phyloP scores from a whole-genome alignment of 2,113 vertebrate genomes.

The Vombatus ursinus region DNA sequence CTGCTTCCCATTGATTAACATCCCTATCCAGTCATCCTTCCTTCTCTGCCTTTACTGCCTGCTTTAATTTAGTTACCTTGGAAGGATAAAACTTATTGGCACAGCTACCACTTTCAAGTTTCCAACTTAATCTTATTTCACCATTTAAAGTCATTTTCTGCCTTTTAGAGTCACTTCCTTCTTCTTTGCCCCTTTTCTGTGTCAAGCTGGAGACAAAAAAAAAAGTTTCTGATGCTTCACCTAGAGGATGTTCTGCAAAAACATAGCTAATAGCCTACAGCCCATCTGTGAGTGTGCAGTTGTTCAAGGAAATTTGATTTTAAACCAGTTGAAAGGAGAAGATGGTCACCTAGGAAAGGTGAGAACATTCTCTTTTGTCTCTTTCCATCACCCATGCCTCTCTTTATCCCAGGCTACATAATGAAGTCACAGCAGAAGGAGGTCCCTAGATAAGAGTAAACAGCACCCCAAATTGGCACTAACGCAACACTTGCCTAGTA shows the following conservation, averaged over 20 bases:
- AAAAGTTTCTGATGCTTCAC: not conserved
- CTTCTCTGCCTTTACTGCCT: not conserved
- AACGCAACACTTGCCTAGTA: not conserved
- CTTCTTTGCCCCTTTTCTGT: not conserved
- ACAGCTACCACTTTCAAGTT: not conserved
- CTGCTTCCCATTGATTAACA: not conserved
- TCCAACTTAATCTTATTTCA: not conserved
- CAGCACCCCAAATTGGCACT: not conserved
- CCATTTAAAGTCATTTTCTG: constrained; percentile 14
- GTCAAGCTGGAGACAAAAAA: not conserved
- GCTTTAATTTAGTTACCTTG: not conserved
- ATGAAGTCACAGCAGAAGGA: not conserved
- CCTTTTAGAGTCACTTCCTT: not conserved
- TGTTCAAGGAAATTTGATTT: not conserved
- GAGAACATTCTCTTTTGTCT: not conserved
- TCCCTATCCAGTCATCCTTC: fast-evolving
- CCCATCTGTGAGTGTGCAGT: not conserved
- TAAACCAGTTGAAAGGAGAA: not conserved
- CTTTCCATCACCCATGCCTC: fast-evolving
- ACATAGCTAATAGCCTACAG: not conserved
- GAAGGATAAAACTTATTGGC: not conserved
- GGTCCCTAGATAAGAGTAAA: not conserved
- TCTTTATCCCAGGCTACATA: not conserved
- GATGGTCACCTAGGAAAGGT: not conserved
- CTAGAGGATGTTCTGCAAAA: not conserved